Base-by-base conservation (phyloP, 2,797 vertebrate genomes). In the Myoxocephalus aenaeus region DNA sequence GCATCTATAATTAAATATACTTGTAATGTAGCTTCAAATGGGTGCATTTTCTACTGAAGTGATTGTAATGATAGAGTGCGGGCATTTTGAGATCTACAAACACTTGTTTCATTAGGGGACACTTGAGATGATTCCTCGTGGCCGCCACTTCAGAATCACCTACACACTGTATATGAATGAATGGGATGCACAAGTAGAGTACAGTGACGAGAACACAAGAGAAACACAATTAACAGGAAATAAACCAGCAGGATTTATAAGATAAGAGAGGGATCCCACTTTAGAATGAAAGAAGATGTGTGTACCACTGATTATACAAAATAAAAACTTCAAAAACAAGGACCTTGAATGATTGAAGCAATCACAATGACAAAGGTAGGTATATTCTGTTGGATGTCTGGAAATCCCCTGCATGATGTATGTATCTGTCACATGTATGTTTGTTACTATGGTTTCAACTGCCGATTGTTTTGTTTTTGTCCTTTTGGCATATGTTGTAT, bases 61-160 rank as follows among this genome's bases (percentile, higher is more conserved):
- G 67, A 87, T 53, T 73, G 64, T 79, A 81, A 79, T 57, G 12
- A 79, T 62, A 50, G 7, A 54, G 34, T 6, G 29, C n/a, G 50
- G 54, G 42, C 36, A 56, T 79, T 57, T 70, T 40, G 36, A 73
- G 57, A 58, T 34, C 42, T 65, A 50, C 42, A 78, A 74, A 54
- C 40, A 58, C 25, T 44, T 38, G 63, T 73, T 76, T 77, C 46
- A 71, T 75, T 63, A 63, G 48, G 9, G 32, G 9, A 57, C 65
- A 32, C 59, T 82, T 62, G 11, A 71, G 48, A 64, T n/a, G 11
- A 65, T 44, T 25, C 38, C 53, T 59, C 40, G 51, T 12, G 57
- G 66, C 42, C 22, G 22, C 8, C 51, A 34, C 53, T 79, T 75
- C 32, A 76, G n/a, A 68, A 73, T 69, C 62, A 40, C 46, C 34